phyloP scores from a whole-genome alignment of 2,113 vertebrate genomes.

The Bufo bufo region DNA sequence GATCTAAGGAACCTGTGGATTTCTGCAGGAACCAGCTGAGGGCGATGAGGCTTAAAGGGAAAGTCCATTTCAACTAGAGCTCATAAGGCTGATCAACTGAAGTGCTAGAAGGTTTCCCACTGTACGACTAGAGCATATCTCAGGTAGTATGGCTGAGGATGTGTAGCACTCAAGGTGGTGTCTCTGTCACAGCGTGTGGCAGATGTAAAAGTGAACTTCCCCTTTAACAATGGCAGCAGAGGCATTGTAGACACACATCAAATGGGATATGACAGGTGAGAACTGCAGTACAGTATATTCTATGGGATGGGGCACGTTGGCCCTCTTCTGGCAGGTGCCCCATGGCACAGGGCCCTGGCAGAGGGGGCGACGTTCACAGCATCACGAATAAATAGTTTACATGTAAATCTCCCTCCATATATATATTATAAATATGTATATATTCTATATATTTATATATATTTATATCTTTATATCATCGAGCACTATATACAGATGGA shows the following conservation, averaged over 20 bases:
- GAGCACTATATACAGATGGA: slow-evolving; percentile 56
- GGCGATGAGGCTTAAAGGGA: background rate
- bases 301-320: background rate
- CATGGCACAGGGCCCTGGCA: background rate
- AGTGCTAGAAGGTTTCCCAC: background rate
- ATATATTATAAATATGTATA: slow-evolving; percentile 58
- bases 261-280: background rate
- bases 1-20: background rate
- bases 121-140: background rate
- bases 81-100: background rate
- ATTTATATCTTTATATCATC: slow-evolving; percentile 55
- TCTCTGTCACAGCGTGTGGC: background rate
- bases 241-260: background rate
- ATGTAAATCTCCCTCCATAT: slow-evolving; percentile 43
- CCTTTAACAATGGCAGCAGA: background rate
- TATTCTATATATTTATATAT: slow-evolving; percentile 55
- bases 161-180: background rate
- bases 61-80: background rate
- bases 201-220: background rate
- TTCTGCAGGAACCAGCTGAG: background rate
- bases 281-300: background rate
- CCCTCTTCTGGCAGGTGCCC: background rate
- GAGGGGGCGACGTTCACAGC: slow-evolving; percentile 37
- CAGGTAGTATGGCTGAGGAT: background rate
- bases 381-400: slow-evolving; percentile 56